Conservation (phyloP, 2,797 vertebrate genomes). For the Rhynchotus rufescens region DNA sequence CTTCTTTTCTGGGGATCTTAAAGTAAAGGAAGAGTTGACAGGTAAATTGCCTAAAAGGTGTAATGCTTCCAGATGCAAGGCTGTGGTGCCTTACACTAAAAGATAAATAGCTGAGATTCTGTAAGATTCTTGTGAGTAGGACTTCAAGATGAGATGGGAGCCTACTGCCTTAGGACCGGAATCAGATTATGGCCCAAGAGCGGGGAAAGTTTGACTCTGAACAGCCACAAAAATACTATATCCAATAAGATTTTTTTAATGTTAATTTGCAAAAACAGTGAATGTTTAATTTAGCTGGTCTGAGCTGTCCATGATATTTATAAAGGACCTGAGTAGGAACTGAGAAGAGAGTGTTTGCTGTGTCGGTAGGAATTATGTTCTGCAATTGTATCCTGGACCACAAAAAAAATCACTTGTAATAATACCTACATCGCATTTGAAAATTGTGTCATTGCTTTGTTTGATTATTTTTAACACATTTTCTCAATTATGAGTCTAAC, state of each 20-base stretch:
- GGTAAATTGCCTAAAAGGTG: background rate
- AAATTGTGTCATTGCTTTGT: background rate
- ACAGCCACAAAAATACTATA: background rate
- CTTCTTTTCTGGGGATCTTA: background rate
- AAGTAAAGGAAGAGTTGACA: constrained; percentile 9
- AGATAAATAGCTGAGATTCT: background rate
- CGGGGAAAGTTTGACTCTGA: background rate
- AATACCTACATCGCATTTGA: background rate
- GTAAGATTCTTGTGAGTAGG: background rate
- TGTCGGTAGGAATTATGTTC: background rate
- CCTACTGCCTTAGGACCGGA: background rate
- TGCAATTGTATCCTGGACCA: background rate
- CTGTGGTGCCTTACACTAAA: background rate
- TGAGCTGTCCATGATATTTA: background rate
- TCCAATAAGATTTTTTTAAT: background rate
- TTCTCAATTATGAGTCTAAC: background rate
- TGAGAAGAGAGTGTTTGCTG: background rate
- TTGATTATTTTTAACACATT: background rate
- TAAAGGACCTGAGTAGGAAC: background rate
- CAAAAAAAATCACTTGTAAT: background rate
- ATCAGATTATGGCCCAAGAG: background rate
- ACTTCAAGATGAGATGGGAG: background rate
- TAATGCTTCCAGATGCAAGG: background rate
- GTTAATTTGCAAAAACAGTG: background rate
- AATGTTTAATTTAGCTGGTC: background rate